Conservation (phyloP, 2,113 vertebrate genomes). For the Neodontobutis hainanensis region DNA sequence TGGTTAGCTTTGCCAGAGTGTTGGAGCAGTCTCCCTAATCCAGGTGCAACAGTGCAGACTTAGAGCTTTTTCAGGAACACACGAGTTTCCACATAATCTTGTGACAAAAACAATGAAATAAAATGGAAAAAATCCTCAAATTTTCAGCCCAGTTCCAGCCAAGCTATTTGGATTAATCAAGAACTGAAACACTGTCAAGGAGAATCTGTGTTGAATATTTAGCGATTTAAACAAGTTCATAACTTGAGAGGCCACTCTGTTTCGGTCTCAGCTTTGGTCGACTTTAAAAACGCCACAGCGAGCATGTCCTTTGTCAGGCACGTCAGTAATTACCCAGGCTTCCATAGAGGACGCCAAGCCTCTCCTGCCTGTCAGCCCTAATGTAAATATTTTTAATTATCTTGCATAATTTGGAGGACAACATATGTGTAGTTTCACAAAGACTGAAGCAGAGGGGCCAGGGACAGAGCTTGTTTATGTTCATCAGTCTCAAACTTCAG, state of each 20-base stretch:
- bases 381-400: slow-evolving; percentile 77
- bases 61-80: too few relatives aligned
- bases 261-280: slow-evolving; percentile 51
- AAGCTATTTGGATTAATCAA: slow-evolving; percentile 49
- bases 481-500: slow-evolving; percentile 9
- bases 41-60: slow-evolving; percentile 53
- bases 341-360: slow-evolving; percentile 26
- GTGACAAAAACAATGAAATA: too few relatives aligned
- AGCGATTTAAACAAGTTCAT: slow-evolving; percentile 20
- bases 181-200: slow-evolving; percentile 9
- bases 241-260: background rate
- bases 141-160: slow-evolving; percentile 26
- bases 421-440: slow-evolving; percentile 61
- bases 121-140: slow-evolving; percentile 51
- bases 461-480: slow-evolving; percentile 51
- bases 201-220: slow-evolving; percentile 14
- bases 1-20: slow-evolving; percentile 40
- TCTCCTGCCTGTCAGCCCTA: slow-evolving; percentile 50
- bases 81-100: too few relatives aligned
- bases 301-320: slow-evolving; percentile 72
- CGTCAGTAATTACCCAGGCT: slow-evolving; percentile 56
- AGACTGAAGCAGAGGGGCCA: slow-evolving; percentile 54
- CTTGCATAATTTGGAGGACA: slow-evolving; percentile 67
- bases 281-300: slow-evolving; percentile 16
- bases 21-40: slow-evolving; percentile 50